Base-by-base conservation (phyloP, 2,888 invertebrate genomes). In the Mellilla xanthometata region DNA sequence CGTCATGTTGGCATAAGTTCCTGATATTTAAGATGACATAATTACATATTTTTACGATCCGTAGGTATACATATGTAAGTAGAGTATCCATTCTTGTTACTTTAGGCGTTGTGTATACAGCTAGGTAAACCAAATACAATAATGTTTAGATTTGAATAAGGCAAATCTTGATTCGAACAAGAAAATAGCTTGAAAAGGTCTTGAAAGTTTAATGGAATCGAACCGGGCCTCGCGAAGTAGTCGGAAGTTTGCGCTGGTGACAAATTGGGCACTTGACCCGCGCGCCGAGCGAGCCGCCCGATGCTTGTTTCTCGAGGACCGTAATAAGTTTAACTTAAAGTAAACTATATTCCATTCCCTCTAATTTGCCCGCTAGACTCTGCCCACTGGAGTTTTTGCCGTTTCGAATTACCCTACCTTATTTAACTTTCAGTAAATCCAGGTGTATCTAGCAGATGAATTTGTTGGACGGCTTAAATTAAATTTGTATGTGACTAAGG, bases 201-300 rank as follows among this genome's bases (percentile, higher is more conserved):
- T 87, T 84, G 87, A 88, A 89, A 89, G 86, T 89, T 89, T 86
- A 88, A 89, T 88, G 87, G 89, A 87, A 89, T 87, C 89, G 88
- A 87, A 87, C 83, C 72, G 82, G 81, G 75, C 70, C 68, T 62
- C 70, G 72, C 76, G 76, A 72, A 76, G 81, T 79, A 81, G 84
- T 76, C 73, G 78, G 81, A 87, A 88, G 84, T 86, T 88, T 83
- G 81, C 80, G 76, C 83, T 81, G 83, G 88, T 88, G 89, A 89
- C 89, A 89, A 89, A 89, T 89, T 89, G 87, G 87, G 83, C 83
- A 88, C 89, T 89, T 88, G 89, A 88, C 88, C 88, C 86, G 85
- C 74, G 70, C 75, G 72, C 73, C 72, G 74, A 66, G 68, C 76
- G 41, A 72, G 81, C 80, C 83, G 81, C n/a, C 73, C 75, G 79